Evolutionary conservation across 2,113 vertebrate genomes (phyloP).

Genomic region (Mormyrus lacerda): DNA sequence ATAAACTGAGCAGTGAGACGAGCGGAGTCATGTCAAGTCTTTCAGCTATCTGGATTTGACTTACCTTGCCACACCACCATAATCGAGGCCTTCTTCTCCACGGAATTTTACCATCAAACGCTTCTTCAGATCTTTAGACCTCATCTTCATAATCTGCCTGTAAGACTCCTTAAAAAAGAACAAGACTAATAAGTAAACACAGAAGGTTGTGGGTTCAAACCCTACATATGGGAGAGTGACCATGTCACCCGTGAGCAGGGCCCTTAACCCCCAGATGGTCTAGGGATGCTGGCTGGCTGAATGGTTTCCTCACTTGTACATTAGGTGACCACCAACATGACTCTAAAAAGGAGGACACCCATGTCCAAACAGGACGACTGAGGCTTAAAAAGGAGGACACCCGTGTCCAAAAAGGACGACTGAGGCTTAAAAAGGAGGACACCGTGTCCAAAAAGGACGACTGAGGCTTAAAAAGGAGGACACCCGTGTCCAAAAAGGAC

Average conservation of each 20-base stretch:
- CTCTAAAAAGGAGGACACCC: not conserved
- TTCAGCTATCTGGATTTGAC: not conserved
- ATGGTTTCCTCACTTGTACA: not conserved
- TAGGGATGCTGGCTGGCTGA: not conserved
- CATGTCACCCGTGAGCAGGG: not conserved
- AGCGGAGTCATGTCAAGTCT: not conserved
- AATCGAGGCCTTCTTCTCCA: conserved; percentile 91
- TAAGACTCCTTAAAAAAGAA: conserved; percentile 76
- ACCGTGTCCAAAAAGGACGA: no score
- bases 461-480: no score
- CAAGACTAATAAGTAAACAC: not conserved
- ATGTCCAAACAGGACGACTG: no score
- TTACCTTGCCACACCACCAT: conserved; percentile 90
- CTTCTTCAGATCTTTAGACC: conserved; percentile 93
- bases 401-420: no score
- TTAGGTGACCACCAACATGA: not conserved
- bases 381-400: no score
- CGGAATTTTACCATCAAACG: conserved; percentile 96
- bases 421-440: no score
- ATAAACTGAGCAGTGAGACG: not conserved
- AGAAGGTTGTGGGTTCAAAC: not conserved
- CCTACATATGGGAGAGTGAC: not conserved
- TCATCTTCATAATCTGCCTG: conserved; percentile 98
- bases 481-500: no score
- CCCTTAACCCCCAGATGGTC: not conserved